Evolutionary conservation across 2,888 invertebrate genomes (phyloP).

Genomic region (Melanostoma mellinum): DNA sequence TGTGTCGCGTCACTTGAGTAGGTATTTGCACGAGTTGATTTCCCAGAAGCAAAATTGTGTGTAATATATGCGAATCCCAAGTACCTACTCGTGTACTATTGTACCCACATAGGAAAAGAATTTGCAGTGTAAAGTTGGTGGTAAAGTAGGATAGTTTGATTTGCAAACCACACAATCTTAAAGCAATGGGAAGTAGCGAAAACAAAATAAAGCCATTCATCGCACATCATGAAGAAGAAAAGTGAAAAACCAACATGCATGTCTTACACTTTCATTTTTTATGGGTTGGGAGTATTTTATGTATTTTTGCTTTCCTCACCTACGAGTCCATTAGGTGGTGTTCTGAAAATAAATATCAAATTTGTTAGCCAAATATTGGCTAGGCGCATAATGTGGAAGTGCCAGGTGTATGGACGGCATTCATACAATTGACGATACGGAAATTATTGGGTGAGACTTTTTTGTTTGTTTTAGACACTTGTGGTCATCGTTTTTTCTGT

Average conservation of each 20-base stretch:
- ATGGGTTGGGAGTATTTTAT: background rate
- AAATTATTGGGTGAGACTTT: slow-evolving; percentile 11
- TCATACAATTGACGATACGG: slow-evolving; percentile 32
- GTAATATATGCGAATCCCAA: too few species aligned
- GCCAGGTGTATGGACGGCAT: slow-evolving; percentile 8
- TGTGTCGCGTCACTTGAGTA: too few species aligned
- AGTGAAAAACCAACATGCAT: slow-evolving; percentile 35
- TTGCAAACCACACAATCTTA: background rate
- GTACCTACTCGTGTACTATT: too few species aligned
- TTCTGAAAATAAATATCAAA: slow-evolving; percentile 31
- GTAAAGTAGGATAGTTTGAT: too few species aligned
- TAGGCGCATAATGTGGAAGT: background rate
- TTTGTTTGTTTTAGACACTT: slow-evolving; percentile 3
- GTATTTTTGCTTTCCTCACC: slow-evolving; percentile 3
- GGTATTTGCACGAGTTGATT: too few species aligned
- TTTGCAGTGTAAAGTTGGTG: too few species aligned
- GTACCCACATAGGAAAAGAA: too few species aligned
- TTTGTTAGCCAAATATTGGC: slow-evolving; percentile 43
- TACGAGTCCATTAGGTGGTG: background rate
- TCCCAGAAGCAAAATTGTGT: too few species aligned
- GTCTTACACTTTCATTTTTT: slow-evolving; percentile 51
- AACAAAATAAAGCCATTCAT: background rate
- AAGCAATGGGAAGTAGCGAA: background rate
- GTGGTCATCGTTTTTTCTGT: slow-evolving; percentile 4
- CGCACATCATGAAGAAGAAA: background rate